A percentile compares a stretch with the other conserved stretches of the same genome.
These are phyloP conservation scores for Orthonychiurus folsomi DNA, from an alignment of 2,888 invertebrate species.

Conservation along the genomic window DNA sequence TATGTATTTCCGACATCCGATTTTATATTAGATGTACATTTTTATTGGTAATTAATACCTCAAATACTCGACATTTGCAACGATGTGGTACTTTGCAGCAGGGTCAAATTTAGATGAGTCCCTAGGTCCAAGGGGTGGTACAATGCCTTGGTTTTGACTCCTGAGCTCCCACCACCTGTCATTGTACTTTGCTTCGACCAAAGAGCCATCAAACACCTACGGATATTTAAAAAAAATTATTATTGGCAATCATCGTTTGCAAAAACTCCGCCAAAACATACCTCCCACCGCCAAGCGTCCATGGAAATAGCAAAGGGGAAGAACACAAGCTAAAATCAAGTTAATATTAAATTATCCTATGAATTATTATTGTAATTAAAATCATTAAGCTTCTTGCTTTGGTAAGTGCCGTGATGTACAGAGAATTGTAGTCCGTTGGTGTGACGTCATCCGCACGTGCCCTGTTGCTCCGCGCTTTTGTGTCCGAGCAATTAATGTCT, in stretches of 20 bases:
- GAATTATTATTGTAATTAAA: neutral
- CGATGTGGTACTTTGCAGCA: conserved; percentile 45
- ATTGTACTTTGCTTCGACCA: conserved; percentile 40
- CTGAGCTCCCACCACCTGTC: conserved; percentile 42
- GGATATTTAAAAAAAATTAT: no score
- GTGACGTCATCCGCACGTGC: neutral
- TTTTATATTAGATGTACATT: neutral
- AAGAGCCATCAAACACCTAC: conserved; percentile 37
- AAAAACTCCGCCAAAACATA: no score
- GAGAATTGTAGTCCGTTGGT: neutral
- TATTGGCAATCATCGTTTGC: no score
- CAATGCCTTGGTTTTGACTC: conserved; percentile 36
- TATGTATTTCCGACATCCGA: neutral
- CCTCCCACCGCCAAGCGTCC: conserved; percentile 43
- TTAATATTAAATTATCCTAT: neutral
- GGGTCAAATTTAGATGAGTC: conserved; percentile 42
- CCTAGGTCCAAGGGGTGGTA: conserved; percentile 27
- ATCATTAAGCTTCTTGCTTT: no score
- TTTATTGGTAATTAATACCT: neutral
- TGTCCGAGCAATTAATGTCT: conserved; percentile 14
- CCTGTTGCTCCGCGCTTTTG: neutral
- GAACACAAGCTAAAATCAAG: conserved; percentile 39
- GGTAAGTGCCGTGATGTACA: neutral
- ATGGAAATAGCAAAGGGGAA: conserved; percentile 43
- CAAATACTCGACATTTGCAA: conserved; percentile 33